Evolutionary conservation across 1,140 invertebrate genomes (phyloP), one percentile per base, ranked within the genome.

Genomic region (Euura saliciscinereae): DNA sequence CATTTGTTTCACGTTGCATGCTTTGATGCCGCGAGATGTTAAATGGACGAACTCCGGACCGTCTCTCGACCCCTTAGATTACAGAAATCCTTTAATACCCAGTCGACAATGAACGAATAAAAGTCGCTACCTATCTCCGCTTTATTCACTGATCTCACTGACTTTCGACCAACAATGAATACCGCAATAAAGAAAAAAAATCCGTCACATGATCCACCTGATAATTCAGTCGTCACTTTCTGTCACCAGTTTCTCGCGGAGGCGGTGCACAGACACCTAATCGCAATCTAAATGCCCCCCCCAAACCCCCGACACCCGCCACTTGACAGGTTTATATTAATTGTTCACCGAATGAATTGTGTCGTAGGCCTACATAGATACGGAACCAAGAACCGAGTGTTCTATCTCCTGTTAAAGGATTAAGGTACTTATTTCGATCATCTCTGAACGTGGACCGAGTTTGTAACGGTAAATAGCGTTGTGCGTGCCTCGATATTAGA

Each of bases 1-100:
- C 84, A 84, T 86, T 86, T 86, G 80, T 78, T 44, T 59, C 8
- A 8, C 51, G 51, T 8, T 59, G 51, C 51, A 59, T 59, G 51
- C 51, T 59, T 59, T 59, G 51, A 59, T 59, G 13, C 13, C 8
- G 8, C 51, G 51, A n/a, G 51, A 59, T 59, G 51, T 59, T 59
- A 59, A 59, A 59, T 59, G 51, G 51, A 59, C 51, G 51, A 11
- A 59, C 51, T 59, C 51, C 13, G 28, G 28, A 4, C 51, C 51
- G 51, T n/a, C 51, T n/a, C 13, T 59, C 51, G 10, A 59, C 51
- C 51, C 51, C 51, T 59, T 59, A 59, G 6, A 59, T 59, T 59
- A n/a, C 13, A 11, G 51, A 59, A 6, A 59, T 59, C 51, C 51
- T 59, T 59, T n/a, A 11, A n/a, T n/a, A 8, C 5, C 8, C 51